phyloP scores from a whole-genome alignment of 2,113 vertebrate genomes.

The Butorides virescens region DNA sequence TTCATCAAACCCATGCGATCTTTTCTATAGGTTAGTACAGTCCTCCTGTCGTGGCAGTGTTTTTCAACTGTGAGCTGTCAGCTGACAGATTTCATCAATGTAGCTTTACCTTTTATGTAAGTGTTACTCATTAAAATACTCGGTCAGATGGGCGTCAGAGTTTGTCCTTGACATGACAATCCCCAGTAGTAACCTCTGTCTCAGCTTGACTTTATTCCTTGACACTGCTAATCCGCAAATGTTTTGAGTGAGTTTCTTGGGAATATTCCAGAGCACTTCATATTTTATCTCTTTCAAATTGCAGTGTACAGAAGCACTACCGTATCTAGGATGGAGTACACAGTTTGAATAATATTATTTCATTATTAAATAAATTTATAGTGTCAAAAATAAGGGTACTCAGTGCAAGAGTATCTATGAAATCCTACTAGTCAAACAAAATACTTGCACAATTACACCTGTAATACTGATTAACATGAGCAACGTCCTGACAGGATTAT shows the following conservation, averaged over 20 bases:
- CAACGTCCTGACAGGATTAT: rapidly evolving
- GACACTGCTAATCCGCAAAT: background rate
- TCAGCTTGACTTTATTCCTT: background rate
- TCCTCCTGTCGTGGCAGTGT: background rate
- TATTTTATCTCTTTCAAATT: background rate
- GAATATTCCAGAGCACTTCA: background rate
- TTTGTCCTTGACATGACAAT: background rate
- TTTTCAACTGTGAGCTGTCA: background rate
- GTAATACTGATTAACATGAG: background rate
- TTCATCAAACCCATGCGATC: background rate
- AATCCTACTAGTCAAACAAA: background rate
- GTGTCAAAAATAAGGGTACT: background rate
- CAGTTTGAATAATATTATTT: background rate
- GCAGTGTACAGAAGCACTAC: background rate
- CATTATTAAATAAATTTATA: background rate
- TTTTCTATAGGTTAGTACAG: background rate
- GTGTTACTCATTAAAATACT: background rate
- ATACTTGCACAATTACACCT: background rate
- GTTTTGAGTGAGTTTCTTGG: background rate
- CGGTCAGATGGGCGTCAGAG: background rate
- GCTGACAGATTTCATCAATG: background rate
- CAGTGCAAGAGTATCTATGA: background rate
- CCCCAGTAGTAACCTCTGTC: background rate
- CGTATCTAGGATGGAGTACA: background rate
- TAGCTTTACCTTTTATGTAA: background rate